A percentile compares a stretch with the other conserved stretches of the same genome.
Conservation (phyloP, 2,888 invertebrate genomes). For the Melinaea marsaeus region DNA sequence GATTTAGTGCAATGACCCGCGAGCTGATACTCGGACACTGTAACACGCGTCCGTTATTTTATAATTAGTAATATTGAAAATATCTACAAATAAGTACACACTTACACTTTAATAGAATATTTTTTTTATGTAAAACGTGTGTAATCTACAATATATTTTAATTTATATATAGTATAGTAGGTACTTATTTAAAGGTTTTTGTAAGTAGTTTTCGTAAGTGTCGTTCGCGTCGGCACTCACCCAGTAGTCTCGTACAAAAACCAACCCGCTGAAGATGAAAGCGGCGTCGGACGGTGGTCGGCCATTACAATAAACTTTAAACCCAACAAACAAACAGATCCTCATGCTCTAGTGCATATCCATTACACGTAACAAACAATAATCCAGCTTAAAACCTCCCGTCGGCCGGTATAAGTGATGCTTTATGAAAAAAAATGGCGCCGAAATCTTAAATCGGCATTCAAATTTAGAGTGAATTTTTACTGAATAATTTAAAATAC, state of each 20-base stretch:
- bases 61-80: too few relatives aligned
- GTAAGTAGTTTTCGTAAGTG: too few relatives aligned
- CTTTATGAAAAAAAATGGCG: slow-evolving; percentile 32
- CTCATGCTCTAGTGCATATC: slow-evolving; percentile 75
- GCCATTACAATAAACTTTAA: slow-evolving; percentile 44
- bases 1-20: slow-evolving; percentile 44
- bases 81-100: too few relatives aligned
- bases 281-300: slow-evolving; percentile 25
- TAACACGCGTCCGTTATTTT: too few relatives aligned
- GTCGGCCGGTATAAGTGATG: slow-evolving; percentile 42
- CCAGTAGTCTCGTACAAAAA: slow-evolving; percentile 17
- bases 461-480: slow-evolving; percentile 9
- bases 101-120: too few relatives aligned
- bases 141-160: too few relatives aligned
- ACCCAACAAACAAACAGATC: slow-evolving; percentile 54
- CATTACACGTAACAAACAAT: slow-evolving; percentile 58
- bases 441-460: slow-evolving; percentile 22
- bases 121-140: too few relatives aligned
- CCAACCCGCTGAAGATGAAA: slow-evolving; percentile 12
- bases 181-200: too few relatives aligned
- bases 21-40: slow-evolving; percentile 8
- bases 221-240: not conserved
- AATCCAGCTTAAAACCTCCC: slow-evolving; percentile 51
- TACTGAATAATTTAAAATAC: not conserved
- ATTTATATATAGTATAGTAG: too few relatives aligned